phyloP scores from a whole-genome alignment of 2,888 invertebrate genomes.

The Antheraea yamamai region DNA sequence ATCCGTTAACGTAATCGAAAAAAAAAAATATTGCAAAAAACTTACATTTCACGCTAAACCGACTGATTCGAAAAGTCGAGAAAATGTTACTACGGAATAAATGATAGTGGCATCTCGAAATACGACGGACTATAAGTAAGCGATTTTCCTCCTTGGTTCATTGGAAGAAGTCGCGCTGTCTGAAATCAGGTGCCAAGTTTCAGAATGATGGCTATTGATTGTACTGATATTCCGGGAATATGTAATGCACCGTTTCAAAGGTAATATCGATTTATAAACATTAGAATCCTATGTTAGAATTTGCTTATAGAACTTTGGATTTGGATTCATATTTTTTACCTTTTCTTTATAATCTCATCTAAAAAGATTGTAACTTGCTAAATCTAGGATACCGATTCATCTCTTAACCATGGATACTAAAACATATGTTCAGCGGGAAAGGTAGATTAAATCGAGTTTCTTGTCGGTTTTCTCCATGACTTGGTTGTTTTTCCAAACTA shows the following conservation, averaged over 20 bases:
- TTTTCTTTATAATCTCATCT: not conserved
- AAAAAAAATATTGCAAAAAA: conserved; percentile 2
- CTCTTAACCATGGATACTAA: no score
- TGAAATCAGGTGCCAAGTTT: conserved; percentile 36
- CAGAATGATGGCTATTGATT: conserved; percentile 26
- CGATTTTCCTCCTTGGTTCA: conserved; percentile 44
- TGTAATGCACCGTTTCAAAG: not conserved
- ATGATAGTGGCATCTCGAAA: conserved; percentile 27
- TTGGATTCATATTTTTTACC: not conserved
- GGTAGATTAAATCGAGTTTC: no score
- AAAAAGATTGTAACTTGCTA: not conserved
- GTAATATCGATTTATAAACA: conserved; percentile 9
- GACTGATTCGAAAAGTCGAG: conserved; percentile 32
- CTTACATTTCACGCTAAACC: conserved; percentile 16
- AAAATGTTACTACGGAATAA: not conserved
- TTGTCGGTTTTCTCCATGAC: no score
- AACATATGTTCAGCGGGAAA: no score
- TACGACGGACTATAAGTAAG: conserved; percentile 27
- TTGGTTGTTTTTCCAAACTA: no score
- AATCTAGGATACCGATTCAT: not conserved
- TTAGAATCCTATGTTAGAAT: not conserved
- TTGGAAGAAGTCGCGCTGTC: conserved; percentile 35
- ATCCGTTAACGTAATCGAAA: conserved; percentile 3
- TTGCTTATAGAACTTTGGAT: not conserved
- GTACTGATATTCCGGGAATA: conserved; percentile 37